Base-by-base conservation (phyloP, 2,797 vertebrate species). In the Sebastes miniatus region DNA sequence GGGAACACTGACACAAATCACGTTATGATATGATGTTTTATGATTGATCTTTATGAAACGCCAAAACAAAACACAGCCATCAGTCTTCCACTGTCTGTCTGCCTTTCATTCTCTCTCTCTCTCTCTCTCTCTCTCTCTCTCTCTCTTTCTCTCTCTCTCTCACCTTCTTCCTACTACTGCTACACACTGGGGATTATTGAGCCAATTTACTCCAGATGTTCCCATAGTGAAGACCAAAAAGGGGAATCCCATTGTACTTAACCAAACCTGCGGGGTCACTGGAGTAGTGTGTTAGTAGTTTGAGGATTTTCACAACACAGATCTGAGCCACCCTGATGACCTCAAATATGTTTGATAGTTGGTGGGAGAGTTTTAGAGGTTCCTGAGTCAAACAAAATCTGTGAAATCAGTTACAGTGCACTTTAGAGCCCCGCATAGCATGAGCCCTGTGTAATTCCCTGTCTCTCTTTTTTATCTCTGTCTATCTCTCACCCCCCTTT, bases 31-130 rank as follows among this genome's bases (percentile, higher is more conserved):
- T 43, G 4, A 7, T 11, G 32, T 22, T 66, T 80, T 29, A 43
- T 80, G 73, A 83, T 50, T 81, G 80, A 87, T 80, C 52, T 50
- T 70, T 77, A 5, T 34, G 27, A 84, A 77, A 81, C 24, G 69
- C 13, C 73, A 69, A 66, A 77, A 68, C 58, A 70, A 78, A 73
- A 68, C 29, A 11, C 47, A 29, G 57, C 80, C 57, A 39, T 86
- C 78, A 34, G 22, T 76, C 61, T 80, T 22, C 56, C 9, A 10
- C 32, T 14, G 8, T 66, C 43, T 64, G 58, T 31, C 66, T 43
- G 5, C 24, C 68, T 65, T 25, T 62, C 61, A 39, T 14, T 52
- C 11, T 25, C 34, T 13, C 10, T 11, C 70, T 34, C 31, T 14
- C 24, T 32, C 31, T 29, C 29, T 29, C 29, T 29, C 29, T 27